Evolutionary conservation across 2,113 vertebrate species (phyloP), one percentile per base, ranked within the genome.

Genomic region (Pseudorasbora parva): DNA sequence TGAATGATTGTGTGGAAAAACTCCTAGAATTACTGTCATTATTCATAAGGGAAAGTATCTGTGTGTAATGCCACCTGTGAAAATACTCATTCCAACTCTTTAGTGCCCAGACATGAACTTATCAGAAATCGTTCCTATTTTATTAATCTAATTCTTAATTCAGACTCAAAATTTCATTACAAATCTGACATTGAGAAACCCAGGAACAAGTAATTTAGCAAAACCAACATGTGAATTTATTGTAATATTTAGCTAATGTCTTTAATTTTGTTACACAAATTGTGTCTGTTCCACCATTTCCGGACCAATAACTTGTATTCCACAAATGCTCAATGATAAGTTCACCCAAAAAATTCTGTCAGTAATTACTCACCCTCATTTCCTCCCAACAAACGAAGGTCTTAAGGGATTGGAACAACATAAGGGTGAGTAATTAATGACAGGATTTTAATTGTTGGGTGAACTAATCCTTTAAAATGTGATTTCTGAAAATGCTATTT

Each of bases 11-110:
- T 37, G 7, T 59, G 54, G 30, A 77, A 77, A 43, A 77, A 25
- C 30, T 49, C 27, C 51, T 43, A 59, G 15, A 77, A 25, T 60
- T 78, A 8, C n/a, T 78, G 37, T 60, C 4, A 78, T 60, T 78
- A 25, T 43, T 45, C 76, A 78, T 33, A 60, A 43, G 3, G 8
- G n/a, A 45, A 78, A 25, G 5, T 25, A 21, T 41, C 54, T 59
- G 19, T 43, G 78, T 43, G 71, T 69, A 51, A 72, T 73, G 23
- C 60, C 74, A 82, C 80, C 64, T 87, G 86, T 87, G 73, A 78
- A 87, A 87, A 82, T 68, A 80, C 30, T 37, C 9, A n/a, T 45
- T 41, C 30, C 69, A 78, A 25, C 59, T 19, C 47, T 86, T 7
- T 23, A 59, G 25, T 8, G 47, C 68, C 64, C 19, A 62, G 17